Evolutionary conservation across 2,888 invertebrate genomes (phyloP).

Genomic region (Pristionchus mayeri): DNA sequence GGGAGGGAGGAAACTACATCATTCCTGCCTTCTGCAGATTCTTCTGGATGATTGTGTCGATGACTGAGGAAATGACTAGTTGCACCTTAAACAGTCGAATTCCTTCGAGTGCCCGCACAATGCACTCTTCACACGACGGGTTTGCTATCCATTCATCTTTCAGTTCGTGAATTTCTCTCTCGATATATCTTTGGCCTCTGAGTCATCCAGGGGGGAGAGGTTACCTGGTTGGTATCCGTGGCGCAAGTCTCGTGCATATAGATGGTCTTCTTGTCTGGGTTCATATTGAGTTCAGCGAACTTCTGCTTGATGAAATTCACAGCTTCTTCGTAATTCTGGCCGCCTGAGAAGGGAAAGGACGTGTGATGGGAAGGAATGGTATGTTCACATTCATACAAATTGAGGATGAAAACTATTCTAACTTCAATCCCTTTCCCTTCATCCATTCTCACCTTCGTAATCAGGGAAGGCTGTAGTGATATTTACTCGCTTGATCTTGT

Average conservation of each 20-base stretch:
- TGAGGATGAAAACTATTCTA: neutral
- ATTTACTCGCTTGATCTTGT: conserved; percentile 75
- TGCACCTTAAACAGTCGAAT: too few relatives aligned
- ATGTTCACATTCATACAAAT: neutral
- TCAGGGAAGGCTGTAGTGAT: conserved; percentile 76
- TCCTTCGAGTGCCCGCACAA: too few relatives aligned
- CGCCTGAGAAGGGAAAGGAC: conserved; percentile 81
- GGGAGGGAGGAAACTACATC: conserved; percentile 65
- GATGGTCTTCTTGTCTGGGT: conserved; percentile 97
- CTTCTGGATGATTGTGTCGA: conserved; percentile 75
- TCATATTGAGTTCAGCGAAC: conserved; percentile 99
- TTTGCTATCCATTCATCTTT: neutral
- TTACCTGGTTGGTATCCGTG: conserved; percentile 48
- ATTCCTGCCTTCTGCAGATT: conserved; percentile 76
- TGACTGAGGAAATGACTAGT: conserved; percentile 74
- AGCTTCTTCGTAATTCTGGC: conserved; percentile 96
- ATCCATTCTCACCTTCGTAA: conserved; percentile 67
- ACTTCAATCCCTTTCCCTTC: neutral
- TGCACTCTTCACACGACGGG: neutral
- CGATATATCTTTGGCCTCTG: too few relatives aligned
- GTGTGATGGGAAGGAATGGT: conserved; percentile 16
- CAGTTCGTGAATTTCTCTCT: neutral
- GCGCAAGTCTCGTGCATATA: conserved; percentile 91
- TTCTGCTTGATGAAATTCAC: conserved; percentile 99
- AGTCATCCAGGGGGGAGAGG: too few relatives aligned